These are phyloP conservation scores for Ginglymostoma cirratum DNA, from an alignment of 2,113 vertebrate genomes.

Conservation along the genomic window DNA sequence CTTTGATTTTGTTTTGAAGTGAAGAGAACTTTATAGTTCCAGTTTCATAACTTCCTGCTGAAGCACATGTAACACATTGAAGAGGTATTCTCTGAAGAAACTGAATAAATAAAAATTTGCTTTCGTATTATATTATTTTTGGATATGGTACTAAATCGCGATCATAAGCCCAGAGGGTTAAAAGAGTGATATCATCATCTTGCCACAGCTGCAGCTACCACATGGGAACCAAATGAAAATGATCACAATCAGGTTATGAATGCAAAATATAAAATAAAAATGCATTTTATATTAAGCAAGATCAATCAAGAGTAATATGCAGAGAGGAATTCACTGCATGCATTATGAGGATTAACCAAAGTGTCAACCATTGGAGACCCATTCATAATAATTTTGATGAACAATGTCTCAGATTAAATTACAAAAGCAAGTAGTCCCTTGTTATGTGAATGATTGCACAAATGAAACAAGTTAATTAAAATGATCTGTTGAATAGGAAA, in stretches of 20 bases:
- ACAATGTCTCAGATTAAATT: slow-evolving; percentile 2
- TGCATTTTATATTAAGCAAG: neutral
- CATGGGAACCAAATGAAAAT: slow-evolving; percentile 34
- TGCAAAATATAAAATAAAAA: neutral
- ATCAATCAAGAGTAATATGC: neutral
- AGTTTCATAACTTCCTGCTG: slow-evolving; percentile 12
- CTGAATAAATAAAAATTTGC: slow-evolving; percentile 23
- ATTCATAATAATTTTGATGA: slow-evolving; percentile 1
- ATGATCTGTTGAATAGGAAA: neutral
- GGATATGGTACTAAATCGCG: neutral
- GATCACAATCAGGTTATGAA: neutral
- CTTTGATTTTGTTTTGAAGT: neutral
- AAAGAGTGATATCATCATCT: slow-evolving; percentile 11
- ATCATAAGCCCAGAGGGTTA: slow-evolving; percentile 8
- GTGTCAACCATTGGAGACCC: neutral
- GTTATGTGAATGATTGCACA: neutral
- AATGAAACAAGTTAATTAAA: neutral
- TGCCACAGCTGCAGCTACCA: neutral
- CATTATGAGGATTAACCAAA: slow-evolving; percentile 26
- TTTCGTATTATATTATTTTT: neutral
- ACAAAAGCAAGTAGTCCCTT: neutral
- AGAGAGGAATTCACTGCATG: neutral
- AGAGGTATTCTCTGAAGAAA: slow-evolving; percentile 26
- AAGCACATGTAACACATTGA: slow-evolving; percentile 21
- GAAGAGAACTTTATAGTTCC: neutral